phyloP scores from a whole-genome alignment of 2,888 invertebrate species.

The Lumbricus terrestris region DNA sequence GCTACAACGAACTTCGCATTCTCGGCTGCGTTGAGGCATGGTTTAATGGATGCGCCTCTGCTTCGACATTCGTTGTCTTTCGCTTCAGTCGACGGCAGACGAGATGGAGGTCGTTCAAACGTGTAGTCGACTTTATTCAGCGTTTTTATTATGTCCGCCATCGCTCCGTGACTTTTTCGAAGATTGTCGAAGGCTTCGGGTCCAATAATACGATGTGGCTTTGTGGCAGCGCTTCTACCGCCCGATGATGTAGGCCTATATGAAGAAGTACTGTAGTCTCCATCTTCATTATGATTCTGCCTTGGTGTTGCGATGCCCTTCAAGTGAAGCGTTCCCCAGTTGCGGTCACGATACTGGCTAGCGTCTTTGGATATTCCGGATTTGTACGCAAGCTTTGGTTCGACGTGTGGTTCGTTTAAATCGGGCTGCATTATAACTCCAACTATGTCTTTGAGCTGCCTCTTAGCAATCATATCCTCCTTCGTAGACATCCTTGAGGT shows the following conservation, averaged over 20 bases:
- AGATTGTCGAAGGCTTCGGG: background rate
- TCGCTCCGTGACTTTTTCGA: background rate
- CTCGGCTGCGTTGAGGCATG: background rate
- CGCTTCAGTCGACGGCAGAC: background rate
- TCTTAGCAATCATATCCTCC: background rate
- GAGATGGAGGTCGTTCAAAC: background rate
- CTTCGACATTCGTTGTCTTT: background rate
- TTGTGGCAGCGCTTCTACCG: background rate
- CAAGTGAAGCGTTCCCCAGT: background rate
- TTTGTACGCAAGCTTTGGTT: background rate
- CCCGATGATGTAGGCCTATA: background rate
- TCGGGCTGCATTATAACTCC: background rate
- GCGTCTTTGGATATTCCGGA: background rate
- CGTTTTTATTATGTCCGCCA: background rate
- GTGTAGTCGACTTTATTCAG: background rate
- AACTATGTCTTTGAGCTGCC: background rate
- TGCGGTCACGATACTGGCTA: background rate
- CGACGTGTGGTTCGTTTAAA: background rate
- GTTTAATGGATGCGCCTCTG: background rate
- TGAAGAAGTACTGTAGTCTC: background rate
- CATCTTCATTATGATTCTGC: background rate
- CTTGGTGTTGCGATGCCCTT: background rate
- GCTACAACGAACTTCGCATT: background rate
- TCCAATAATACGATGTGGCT: background rate
- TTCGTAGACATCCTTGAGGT: background rate